Evolutionary conservation across 2,888 invertebrate species (phyloP).

Genomic region (Caenorhabditis sulstoni): DNA sequence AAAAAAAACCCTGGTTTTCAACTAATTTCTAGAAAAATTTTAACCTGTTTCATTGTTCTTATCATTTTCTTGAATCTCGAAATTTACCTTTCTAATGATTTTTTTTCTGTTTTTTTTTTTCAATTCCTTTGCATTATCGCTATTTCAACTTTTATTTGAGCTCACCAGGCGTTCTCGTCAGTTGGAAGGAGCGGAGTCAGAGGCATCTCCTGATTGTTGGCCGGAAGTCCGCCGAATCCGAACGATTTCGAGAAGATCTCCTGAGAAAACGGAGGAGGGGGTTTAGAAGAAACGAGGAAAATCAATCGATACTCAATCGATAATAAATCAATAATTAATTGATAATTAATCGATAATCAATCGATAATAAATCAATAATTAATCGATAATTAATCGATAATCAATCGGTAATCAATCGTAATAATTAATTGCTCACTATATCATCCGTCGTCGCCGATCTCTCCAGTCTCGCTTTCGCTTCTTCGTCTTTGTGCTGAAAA

Average conservation of each 20-base stretch:
- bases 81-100: not conserved
- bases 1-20: too few species aligned
- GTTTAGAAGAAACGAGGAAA: not conserved
- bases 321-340: not conserved
- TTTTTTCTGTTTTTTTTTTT: not conserved
- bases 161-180: slow-evolving; percentile 61
- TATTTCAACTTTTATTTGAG: too few species aligned
- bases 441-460: slow-evolving; percentile 48
- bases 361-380: too few species aligned
- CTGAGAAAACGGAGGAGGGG: slow-evolving; percentile 8
- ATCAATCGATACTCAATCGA: too few species aligned
- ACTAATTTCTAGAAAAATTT: too few species aligned
- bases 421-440: slow-evolving; percentile 14
- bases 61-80: too few species aligned
- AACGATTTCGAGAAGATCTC: slow-evolving; percentile 60
- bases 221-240: slow-evolving; percentile 42
- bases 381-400: not conserved
- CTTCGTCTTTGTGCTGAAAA: slow-evolving; percentile 58
- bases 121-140: not conserved
- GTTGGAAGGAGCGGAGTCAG: slow-evolving; percentile 56
- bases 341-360: too few species aligned
- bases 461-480: slow-evolving; percentile 44
- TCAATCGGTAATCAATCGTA: too few species aligned
- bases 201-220: slow-evolving; percentile 50
- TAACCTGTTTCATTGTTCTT: too few species aligned